A percentile compares a stretch with the other conserved stretches of the same genome.
Evolutionary conservation across 1,140 invertebrate species (phyloP).

Genomic region (Trichonephila clavipes): DNA sequence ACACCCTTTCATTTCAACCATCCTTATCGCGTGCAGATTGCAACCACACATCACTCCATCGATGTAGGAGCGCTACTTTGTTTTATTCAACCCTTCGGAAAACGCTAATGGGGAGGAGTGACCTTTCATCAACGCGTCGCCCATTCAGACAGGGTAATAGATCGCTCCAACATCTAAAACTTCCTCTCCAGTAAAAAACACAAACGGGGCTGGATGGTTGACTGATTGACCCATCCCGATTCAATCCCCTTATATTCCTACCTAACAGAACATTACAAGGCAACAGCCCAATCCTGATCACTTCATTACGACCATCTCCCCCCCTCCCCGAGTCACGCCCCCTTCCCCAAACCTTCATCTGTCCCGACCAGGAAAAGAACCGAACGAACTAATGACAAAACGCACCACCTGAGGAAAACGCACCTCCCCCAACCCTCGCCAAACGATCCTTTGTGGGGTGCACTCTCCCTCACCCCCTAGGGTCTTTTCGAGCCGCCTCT

Average conservation of each 20-base stretch:
- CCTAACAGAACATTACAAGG: conserved; percentile 25
- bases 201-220: background rate
- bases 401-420: conserved; percentile 44
- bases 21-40: background rate
- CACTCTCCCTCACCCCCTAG: background rate
- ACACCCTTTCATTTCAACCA: background rate
- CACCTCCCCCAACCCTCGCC: conserved; percentile 3
- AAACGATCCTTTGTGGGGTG: conserved; percentile 39
- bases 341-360: background rate
- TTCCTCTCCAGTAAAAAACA: background rate
- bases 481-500: conserved; percentile 62
- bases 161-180: background rate
- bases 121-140: background rate
- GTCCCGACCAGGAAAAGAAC: conserved; percentile 36
- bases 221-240: conserved; percentile 1
- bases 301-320: conserved; percentile 16
- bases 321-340: background rate
- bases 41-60: background rate
- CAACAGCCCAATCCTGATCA: conserved; percentile 25
- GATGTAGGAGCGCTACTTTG: too few species aligned
- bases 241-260: background rate
- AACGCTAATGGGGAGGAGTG: background rate
- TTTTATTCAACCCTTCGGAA: too few species aligned
- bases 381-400: conserved; percentile 42
- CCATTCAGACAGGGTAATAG: background rate